Base-by-base conservation (phyloP, 2,888 invertebrate species). In the Torymus auratus region DNA sequence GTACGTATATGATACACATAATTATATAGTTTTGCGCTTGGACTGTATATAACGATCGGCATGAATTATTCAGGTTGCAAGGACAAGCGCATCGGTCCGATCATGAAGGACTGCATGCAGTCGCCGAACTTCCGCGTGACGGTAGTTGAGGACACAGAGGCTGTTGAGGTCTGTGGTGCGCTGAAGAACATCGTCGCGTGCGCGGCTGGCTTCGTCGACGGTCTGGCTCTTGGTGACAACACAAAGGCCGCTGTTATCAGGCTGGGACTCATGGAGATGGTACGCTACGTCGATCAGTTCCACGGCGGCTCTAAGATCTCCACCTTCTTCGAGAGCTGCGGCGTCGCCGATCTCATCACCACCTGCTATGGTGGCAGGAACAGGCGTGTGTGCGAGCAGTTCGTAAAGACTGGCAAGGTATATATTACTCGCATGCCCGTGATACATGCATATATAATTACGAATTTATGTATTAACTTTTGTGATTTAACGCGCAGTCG, bases 331-430 rank as follows among this genome's bases (percentile, higher is more conserved):
- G 94, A 95, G 88, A 94, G 94, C 85, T 95, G 95, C 86, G 95
- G 95, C n/a, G 92, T 95, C 4, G 95, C 95, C 28, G 95, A 95
- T 90, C 91, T 95, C 41, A 93, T 95, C 79, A 94, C 94, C 0
- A 94, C 94, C 2, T 95, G 94, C 86, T 94, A 94, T 85, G 94
- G 94, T 61, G 95, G 95, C 15, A 89, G 94, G 82, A 95, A 95
- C 89, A 91, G 94, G 65, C 91, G 91, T 83, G 93, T 94, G 67
- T 93, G 94, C 62, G 94, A 94, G 84, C 93, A 93, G 56, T 94
- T 93, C 86, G 94, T 93, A 14, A 92, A 91, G 84, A 92, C 92
- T 69, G 93, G 93, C 85, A 94, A 94, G 92, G 90, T 89, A 83
- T 7, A 62, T 72, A n/a, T 28, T 3, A 20, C 20, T 1, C 20